Base-by-base conservation (phyloP, 1,140 invertebrate genomes). In the Achatina immaculata region DNA sequence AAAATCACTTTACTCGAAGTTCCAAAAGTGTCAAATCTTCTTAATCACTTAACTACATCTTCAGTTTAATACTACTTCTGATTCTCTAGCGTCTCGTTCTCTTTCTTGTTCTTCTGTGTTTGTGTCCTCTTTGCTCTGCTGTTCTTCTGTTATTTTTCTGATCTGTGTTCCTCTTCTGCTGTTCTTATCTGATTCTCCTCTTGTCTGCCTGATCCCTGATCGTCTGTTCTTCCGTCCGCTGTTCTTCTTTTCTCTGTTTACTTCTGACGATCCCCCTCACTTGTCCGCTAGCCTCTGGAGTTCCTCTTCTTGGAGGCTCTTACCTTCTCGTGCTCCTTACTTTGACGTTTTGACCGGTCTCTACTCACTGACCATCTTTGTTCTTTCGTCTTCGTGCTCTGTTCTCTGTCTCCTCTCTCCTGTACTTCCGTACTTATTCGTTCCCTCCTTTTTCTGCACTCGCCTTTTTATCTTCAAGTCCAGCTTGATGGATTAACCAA, bases 91-190 rank as follows among this genome's bases (percentile, higher is more conserved):
- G 89, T 87, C n/a, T 88, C 88, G 77, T 90, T 92, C 84, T 92
- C 92, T 36, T 93, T 82, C 85, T 93, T 93, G 81, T 92, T 92
- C 86, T 92, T 98, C 92, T 97, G 96, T 93, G 98, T 96, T 87
- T 96, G 94, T 21, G 97, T 96, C 88, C 98, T 97, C 94, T 97
- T 96, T 80, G 95, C 93, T 92, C 97, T 96, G 83, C 95, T 95
- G 82, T 34, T 71, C 19, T 34, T 38, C 19, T 9, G 21, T 19
- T 31, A 38, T 74, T 42, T 21, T 74, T 4, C 43, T 24, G n/a
- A 7, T 48, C 36, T 19, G 19, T 71, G 6, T 19, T 36, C 21
- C 34, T 40, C 68, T 40, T 40, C 68, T 40, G 19, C 68, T 40
- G 19, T 19, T 40, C 7, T 34, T 36, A 21, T 19, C 19, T 36